Evolutionary conservation across 2,113 vertebrate species (phyloP).

Genomic region (Eira barbara): DNA sequence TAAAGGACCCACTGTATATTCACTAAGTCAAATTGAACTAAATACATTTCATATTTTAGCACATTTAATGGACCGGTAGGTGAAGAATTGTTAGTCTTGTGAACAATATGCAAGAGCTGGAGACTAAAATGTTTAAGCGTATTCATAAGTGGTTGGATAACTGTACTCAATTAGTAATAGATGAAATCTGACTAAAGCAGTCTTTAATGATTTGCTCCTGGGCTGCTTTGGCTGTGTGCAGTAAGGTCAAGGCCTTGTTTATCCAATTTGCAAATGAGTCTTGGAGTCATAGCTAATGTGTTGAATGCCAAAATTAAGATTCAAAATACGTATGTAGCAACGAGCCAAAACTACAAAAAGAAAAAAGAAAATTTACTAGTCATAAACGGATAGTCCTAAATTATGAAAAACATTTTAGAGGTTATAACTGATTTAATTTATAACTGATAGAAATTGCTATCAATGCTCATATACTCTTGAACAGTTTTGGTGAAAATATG

Average conservation of each 20-base stretch:
- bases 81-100: background rate
- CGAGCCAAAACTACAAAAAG: background rate
- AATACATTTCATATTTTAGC: background rate
- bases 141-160: background rate
- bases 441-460: background rate
- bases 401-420: background rate
- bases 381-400: background rate
- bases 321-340: background rate
- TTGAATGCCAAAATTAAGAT: background rate
- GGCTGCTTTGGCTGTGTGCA: background rate
- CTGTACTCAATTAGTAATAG: background rate
- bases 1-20: background rate
- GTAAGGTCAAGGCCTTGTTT: background rate
- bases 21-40: background rate
- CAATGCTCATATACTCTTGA: background rate
- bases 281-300: background rate
- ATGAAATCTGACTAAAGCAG: background rate
- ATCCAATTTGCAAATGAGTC: background rate
- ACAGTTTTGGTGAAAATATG: background rate
- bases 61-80: background rate
- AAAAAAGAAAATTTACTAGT: background rate
- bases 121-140: background rate
- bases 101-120: background rate
- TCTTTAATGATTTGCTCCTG: background rate
- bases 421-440: background rate